Percentiles rank a stretch among this genome's conserved stretches.
Evolutionary conservation across 2,797 vertebrate genomes (phyloP).

Genomic region (Arctocebus calabarensis): DNA sequence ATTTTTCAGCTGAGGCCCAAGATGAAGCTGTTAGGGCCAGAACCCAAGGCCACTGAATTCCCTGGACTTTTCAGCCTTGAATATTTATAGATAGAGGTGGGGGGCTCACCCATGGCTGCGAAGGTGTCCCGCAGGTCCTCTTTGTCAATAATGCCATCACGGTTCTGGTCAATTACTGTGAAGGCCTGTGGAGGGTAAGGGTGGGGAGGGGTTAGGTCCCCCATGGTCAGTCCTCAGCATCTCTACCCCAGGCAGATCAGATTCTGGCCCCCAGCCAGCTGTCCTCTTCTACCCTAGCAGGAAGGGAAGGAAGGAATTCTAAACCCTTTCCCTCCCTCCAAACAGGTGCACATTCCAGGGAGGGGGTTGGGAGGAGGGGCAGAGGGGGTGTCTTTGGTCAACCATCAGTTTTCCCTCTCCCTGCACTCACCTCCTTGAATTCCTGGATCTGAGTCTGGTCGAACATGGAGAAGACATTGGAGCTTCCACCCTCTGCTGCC

Average conservation of each 20-base stretch:
- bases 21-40: background rate
- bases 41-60: background rate
- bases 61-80: background rate
- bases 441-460: constrained; percentile 99
- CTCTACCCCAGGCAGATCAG: constrained; percentile 40
- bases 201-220: background rate
- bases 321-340: constrained; percentile 56
- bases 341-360: constrained; percentile 79
- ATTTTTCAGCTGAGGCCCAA: constrained; percentile 24
- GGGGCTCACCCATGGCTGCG: constrained; percentile 92
- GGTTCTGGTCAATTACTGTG: constrained; percentile 98
- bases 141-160: constrained; percentile 97
- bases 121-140: constrained; percentile 95
- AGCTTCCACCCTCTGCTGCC: constrained; percentile 94
- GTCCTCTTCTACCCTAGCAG: constrained; percentile 52
- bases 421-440: constrained; percentile 94
- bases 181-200: constrained; percentile 89
- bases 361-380: background rate
- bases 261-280: constrained; percentile 69
- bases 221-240: background rate
- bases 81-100: background rate
- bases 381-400: background rate
- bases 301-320: constrained; percentile 66
- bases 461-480: constrained; percentile 98
- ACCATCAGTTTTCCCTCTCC: background rate